Evolutionary conservation across 2,888 invertebrate species (phyloP).

Genomic region (Mamestra brassicae): DNA sequence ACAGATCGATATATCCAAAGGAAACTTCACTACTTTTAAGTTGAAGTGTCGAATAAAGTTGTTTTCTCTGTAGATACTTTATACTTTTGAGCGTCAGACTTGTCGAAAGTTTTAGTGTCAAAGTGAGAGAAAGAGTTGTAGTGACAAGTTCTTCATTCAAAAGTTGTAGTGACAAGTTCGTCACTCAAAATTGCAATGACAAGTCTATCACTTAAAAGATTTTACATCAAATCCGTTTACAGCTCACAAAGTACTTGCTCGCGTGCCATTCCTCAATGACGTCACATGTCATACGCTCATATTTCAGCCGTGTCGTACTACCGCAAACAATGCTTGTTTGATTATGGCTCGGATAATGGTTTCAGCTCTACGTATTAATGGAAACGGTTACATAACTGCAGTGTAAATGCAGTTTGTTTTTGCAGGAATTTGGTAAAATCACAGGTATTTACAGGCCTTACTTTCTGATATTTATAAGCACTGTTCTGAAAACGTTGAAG

Average conservation of each 20-base stretch:
- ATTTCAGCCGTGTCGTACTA: slow-evolving; percentile 33
- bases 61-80: not conserved
- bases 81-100: not conserved
- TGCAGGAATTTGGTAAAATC: not conserved
- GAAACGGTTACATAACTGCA: slow-evolving; percentile 15
- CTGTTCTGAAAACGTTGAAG: too few species aligned
- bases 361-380: slow-evolving; percentile 5
- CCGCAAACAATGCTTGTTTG: slow-evolving; percentile 53
- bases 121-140: too few species aligned
- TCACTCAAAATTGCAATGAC: slow-evolving; percentile 4
- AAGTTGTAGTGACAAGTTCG: not conserved
- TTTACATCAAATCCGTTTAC: not conserved
- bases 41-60: not conserved
- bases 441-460: not conserved
- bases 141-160: too few species aligned
- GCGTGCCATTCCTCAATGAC: slow-evolving; percentile 51
- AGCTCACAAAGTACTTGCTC: slow-evolving; percentile 35
- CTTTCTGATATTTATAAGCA: too few species aligned
- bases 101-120: not conserved
- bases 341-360: slow-evolving; percentile 39
- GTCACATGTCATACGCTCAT: slow-evolving; percentile 46
- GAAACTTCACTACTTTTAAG: not conserved
- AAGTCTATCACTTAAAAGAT: slow-evolving; percentile 4
- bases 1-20: not conserved
- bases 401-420: slow-evolving; percentile 10